Base-by-base conservation (phyloP, 1,140 invertebrate species). In the Sesamia nonagrioides region DNA sequence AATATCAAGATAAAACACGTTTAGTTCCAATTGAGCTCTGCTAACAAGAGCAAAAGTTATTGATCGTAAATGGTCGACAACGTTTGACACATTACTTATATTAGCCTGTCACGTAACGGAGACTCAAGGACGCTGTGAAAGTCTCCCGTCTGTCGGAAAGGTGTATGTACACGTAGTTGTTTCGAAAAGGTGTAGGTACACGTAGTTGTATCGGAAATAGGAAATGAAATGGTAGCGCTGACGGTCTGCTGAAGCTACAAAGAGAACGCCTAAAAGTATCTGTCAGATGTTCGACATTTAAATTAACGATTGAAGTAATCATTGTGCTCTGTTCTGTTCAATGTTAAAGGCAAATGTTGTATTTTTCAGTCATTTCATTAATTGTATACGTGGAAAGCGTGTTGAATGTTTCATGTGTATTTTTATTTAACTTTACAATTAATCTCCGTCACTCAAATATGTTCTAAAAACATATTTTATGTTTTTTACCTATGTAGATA, bases 51-150 rank as follows among this genome's bases (percentile, higher is more conserved):
- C 42, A 69, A 50, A 69, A 69, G 66, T 50, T 69, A 69, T 69
- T 69, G 66, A 69, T 69, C 66, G 66, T 69, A 69, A 69, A 69
- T 69, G 50, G 40, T 13, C 13, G 18, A 33, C 42, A 48, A 13
- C 42, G 42, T 50, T 18, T 33, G 66, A 69, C 66, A 69, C 66
- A 69, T 69, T 50, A 69, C 66, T 69, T 48, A 50, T 69, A 68
- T 68, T 68, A 69, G 42, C 33, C 66, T 69, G 42, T 45, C 66
- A 50, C 66, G 66, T 69, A 69, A 69, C 27, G 11, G 15, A n/a
- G 21, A n/a, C 18, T 69, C 66, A 45, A 69, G 42, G 66, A 50
- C 42, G 18, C 15, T 27, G 13, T 18, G 6, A 50, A 45, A 69
- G 40, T 35, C 60, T 35, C 37, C 60, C 37, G 54, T 15, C 42